Percentiles rank a stretch among this genome's conserved stretches.
phyloP scores from a whole-genome alignment of 2,888 invertebrate genomes.

The Scaptomyza flava region DNA sequence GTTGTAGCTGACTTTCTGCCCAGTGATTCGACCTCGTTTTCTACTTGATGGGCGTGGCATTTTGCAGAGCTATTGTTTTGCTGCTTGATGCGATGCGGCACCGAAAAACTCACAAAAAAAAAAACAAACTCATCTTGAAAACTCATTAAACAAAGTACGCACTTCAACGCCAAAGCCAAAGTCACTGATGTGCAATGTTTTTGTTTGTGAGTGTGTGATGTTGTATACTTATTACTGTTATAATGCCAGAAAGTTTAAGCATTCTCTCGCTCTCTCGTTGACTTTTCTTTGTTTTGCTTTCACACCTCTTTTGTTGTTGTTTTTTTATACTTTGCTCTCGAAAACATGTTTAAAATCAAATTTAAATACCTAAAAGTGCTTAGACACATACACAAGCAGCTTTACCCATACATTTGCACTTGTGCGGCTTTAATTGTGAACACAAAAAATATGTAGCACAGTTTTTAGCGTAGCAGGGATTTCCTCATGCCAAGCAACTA shows the following conservation, averaged over 20 bases:
- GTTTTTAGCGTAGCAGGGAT: constrained; percentile 43
- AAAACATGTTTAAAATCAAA: constrained; percentile 57
- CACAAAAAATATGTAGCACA: constrained; percentile 56
- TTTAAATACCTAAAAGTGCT: constrained; percentile 66
- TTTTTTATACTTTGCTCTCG: constrained; percentile 17
- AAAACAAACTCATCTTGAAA: constrained; percentile 72
- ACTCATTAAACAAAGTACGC: constrained; percentile 80
- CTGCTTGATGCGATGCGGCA: constrained; percentile 19
- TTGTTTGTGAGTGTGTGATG: constrained; percentile 13
- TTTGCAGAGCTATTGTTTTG: constrained; percentile 42
- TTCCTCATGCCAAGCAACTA: constrained; percentile 30
- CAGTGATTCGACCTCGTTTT: constrained; percentile 42
- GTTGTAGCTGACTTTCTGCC: constrained; percentile 10
- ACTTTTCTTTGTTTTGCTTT: constrained; percentile 54
- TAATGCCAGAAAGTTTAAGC: constrained; percentile 46
- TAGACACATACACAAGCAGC: constrained; percentile 15
- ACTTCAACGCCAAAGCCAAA: constrained; percentile 65
- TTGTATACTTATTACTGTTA: constrained; percentile 57
- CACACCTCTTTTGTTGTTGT: constrained; percentile 42
- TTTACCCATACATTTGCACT: constrained; percentile 24
- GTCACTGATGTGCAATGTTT: constrained; percentile 51
- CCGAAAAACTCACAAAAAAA: constrained; percentile 13
- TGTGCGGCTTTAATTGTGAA: constrained; percentile 59
- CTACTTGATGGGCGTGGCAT: constrained; percentile 32
- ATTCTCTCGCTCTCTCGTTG: constrained; percentile 13